phyloP scores from a whole-genome alignment of 2,888 invertebrate genomes.

The Lycocerus yunnanus region DNA sequence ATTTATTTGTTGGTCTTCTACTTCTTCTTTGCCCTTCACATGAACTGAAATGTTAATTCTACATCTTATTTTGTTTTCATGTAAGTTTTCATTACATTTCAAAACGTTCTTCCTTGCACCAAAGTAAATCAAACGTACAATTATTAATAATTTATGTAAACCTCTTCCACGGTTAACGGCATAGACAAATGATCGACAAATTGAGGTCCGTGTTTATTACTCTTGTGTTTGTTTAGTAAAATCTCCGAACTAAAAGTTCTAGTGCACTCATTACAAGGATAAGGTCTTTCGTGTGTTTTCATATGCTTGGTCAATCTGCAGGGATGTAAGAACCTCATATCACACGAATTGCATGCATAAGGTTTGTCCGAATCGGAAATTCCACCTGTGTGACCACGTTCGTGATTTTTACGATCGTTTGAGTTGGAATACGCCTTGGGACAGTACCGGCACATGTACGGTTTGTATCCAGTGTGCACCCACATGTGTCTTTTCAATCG shows the following conservation, averaged over 20 bases:
- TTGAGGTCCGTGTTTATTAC: slow-evolving; percentile 38
- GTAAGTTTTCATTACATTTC: neutral
- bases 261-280: slow-evolving; percentile 43
- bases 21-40: neutral
- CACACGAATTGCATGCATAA: slow-evolving; percentile 45
- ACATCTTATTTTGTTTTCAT: neutral
- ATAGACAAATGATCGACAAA: slow-evolving; percentile 22
- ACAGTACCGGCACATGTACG: slow-evolving; percentile 46
- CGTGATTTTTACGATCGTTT: slow-evolving; percentile 49
- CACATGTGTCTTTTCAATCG: slow-evolving; percentile 52
- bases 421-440: slow-evolving; percentile 48
- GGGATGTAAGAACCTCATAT: slow-evolving; percentile 48
- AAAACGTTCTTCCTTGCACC: neutral
- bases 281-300: slow-evolving; percentile 52
- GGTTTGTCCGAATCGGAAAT: slow-evolving; percentile 43
- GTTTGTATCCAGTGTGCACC: slow-evolving; percentile 50
- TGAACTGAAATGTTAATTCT: neutral
- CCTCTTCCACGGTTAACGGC: slow-evolving; percentile 25
- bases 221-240: slow-evolving; percentile 43
- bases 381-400: slow-evolving; percentile 40
- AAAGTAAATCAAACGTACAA: neutral
- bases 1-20: neutral
- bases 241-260: slow-evolving; percentile 42
- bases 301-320: slow-evolving; percentile 59
- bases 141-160: slow-evolving; percentile 20